These are phyloP conservation scores for Heliconius ismenius DNA, from an alignment of 2,888 invertebrate species.

Conservation along the genomic window DNA sequence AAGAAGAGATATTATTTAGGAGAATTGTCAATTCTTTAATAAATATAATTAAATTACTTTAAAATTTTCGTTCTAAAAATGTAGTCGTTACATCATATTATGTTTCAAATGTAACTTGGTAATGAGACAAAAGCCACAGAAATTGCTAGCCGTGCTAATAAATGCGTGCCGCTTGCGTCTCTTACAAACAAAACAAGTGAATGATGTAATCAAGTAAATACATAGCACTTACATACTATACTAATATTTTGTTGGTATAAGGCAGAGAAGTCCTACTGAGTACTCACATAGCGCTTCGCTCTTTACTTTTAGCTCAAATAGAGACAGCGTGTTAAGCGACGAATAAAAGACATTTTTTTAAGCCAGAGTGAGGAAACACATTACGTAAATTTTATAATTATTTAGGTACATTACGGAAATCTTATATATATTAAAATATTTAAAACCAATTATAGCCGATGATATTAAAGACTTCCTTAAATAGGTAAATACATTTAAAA, in stretches of 20 bases:
- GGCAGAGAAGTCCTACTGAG: not conserved
- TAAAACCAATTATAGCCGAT: too few species aligned
- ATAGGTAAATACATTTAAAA: too few species aligned
- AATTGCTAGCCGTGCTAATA: not conserved
- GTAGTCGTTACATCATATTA: not conserved
- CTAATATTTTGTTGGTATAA: not conserved
- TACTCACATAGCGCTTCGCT: not conserved
- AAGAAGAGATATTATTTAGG: too few species aligned
- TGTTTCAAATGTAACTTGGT: not conserved
- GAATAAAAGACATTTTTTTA: not conserved
- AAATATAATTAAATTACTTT: not conserved
- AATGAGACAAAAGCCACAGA: slow-evolving; percentile 9
- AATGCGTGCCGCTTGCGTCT: not conserved
- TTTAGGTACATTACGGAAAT: too few species aligned
- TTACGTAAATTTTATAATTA: not conserved
- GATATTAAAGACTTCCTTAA: too few species aligned
- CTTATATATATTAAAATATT: too few species aligned
- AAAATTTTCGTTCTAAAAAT: not conserved
- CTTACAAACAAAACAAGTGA: slow-evolving; percentile 1
- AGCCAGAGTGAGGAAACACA: not conserved
- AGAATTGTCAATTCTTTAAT: not conserved
- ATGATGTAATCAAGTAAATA: slow-evolving; percentile 16
- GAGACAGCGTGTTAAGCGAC: not conserved
- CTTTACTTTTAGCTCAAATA: not conserved
- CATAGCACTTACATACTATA: slow-evolving; percentile 10